Base-by-base conservation (phyloP, 2,888 invertebrate species). In the Agrotis exclamationis region DNA sequence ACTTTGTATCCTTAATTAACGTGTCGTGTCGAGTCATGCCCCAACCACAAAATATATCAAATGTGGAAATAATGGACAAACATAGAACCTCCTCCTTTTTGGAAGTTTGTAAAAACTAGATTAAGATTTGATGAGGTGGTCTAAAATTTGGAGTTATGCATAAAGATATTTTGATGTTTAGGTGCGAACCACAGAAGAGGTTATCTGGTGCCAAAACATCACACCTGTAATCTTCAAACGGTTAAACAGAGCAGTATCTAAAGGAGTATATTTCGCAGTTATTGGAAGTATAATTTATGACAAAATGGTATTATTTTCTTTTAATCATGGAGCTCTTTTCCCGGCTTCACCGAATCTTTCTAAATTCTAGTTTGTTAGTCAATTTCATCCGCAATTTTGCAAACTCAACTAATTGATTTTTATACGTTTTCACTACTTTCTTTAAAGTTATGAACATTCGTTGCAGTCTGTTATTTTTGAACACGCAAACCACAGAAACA, bases 1-100 rank as follows among this genome's bases (percentile, higher is more conserved):
- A 47, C 50, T 81, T 79, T 71, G 44, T 62, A 54, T 76, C 14
- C 39, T 47, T 50, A 81, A 77, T 67, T 65, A 65, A 57, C 28
- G 16, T 50, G 22, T 54, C 7, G 45, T 50, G 22, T 54, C 7
- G 45, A 44, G 39, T 54, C 33, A 50, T 72, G 44, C 33, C 54
- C 63, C n/a, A 47, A 51, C 22, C 22, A 2, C 11, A 20, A 11
- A 56, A 62, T 78, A 20, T 45, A 80, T 63, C 9, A 63, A 54
- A 75, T 57, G 18, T 11, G 2, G 64, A 60, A 58, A 70, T 67
- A 67, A 71, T 63, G 13, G 11, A 39, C 9, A 9, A 9, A 33
- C 39, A 28, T 28, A 39, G 33, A 33, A 33, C 33, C 33, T 33
- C 33, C 33, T 33, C 33, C 33, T 33, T 33, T 33, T 33, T 33